These are phyloP conservation scores for Phoenicopterus ruber DNA, from an alignment of 2,113 vertebrate species.

Conservation along the genomic window DNA sequence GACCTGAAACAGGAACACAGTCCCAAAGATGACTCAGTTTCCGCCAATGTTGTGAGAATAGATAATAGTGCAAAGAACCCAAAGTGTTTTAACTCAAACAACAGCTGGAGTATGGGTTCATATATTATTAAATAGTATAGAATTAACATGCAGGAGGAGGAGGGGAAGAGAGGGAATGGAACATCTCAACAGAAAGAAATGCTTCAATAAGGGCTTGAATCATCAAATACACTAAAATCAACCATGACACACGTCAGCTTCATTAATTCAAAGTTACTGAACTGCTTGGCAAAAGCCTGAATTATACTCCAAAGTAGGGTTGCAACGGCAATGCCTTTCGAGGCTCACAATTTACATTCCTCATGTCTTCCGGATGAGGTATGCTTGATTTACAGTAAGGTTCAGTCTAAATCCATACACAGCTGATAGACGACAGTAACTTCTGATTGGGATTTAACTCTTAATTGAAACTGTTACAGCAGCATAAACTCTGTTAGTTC, in stretches of 20 bases:
- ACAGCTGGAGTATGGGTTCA: neutral
- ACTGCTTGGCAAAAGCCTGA: neutral
- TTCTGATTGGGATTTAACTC: neutral
- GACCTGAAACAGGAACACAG: neutral
- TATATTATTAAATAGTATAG: neutral
- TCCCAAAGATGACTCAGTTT: neutral
- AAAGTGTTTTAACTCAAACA: neutral
- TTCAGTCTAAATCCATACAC: neutral
- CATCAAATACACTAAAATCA: neutral
- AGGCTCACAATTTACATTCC: neutral
- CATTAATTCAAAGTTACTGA: neutral
- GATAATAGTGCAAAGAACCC: neutral
- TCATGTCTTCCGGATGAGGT: neutral
- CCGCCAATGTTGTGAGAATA: neutral
- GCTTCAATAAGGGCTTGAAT: neutral
- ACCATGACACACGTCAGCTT: neutral
- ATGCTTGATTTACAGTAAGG: neutral
- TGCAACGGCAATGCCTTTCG: neutral
- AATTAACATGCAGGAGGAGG: neutral
- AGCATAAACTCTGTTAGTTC: neutral
- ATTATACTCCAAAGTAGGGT: neutral
- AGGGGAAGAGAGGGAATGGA: neutral
- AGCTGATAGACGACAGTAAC: neutral
- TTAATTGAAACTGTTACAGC: neutral
- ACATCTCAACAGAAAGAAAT: neutral